Conservation (phyloP, 2,888 invertebrate species). For the Agriopis aurantiaria region DNA sequence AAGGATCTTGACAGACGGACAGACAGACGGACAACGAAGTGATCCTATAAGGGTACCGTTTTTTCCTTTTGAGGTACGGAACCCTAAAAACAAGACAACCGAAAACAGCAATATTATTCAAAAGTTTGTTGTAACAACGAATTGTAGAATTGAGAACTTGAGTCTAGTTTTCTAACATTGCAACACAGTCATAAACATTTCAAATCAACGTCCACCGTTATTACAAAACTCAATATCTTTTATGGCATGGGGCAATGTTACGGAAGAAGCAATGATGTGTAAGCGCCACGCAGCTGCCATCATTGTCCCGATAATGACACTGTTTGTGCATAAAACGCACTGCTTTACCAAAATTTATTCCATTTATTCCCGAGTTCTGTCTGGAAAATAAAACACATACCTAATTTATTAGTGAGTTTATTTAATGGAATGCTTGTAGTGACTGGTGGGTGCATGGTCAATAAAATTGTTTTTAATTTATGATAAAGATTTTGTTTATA, state of each 20-base stretch:
- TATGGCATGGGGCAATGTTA: constrained; percentile 81
- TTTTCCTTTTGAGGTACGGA: too few species aligned
- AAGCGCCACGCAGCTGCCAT: constrained; percentile 76
- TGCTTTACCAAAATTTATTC: constrained; percentile 56
- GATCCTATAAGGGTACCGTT: too few species aligned
- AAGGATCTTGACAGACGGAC: too few species aligned
- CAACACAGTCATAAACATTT: constrained; percentile 41
- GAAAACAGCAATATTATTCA: too few species aligned
- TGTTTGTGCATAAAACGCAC: constrained; percentile 62
- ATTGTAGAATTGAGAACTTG: too few species aligned
- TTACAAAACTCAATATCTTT: constrained; percentile 77
- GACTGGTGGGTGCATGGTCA: not conserved
- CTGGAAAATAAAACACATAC: constrained; percentile 35
- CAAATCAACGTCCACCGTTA: constrained; percentile 57
- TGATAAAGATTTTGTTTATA: constrained; percentile 1
- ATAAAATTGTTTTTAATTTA: not conserved
- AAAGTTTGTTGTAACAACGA: too few species aligned
- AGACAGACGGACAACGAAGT: too few species aligned
- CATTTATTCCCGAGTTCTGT: constrained; percentile 29
- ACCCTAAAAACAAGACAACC: too few species aligned
- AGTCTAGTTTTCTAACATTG: constrained; percentile 9
- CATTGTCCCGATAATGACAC: constrained; percentile 68
- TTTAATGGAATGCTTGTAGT: constrained; percentile 39
- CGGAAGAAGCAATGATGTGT: constrained; percentile 83
- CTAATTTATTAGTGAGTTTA: constrained; percentile 39